Base-by-base conservation (phyloP, 2,888 invertebrate species). In the Acanthosepion esculentum region DNA sequence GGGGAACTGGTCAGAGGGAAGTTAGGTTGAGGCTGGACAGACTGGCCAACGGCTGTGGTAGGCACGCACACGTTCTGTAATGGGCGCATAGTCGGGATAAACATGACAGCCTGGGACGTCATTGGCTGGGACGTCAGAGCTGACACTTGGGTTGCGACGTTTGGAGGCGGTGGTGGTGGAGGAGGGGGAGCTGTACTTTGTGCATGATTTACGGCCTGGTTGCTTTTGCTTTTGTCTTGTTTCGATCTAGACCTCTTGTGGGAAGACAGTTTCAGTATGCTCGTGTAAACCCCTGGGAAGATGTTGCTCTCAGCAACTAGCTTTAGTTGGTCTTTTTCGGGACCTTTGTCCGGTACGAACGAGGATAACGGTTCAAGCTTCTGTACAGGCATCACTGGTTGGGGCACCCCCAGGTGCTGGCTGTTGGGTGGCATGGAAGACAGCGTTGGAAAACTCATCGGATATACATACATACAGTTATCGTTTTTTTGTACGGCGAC, bases 181-280 rank as follows among this genome's bases (percentile, higher is more conserved):
- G n/a, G n/a, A n/a, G 29, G 78, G 26, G 33, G n/a, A 78, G 78
- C n/a, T 18, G n/a, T 18, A 15, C 12, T 78, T 78, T 78, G 78
- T 0, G 33, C 15, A 18, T 78, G 78, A 33, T 78, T 59, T 26
- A 59, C 59, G 0, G 48, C 92, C 23, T 48, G 92, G 12, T 41
- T 48, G 12, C 18, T n/a, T 48, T 53, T 93, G 0, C 12, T 29
- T 48, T 93, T 93, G 94, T 96, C 95, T 20, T 95, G 95, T 64
- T 96, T 96, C 33, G 96, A 96, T 53, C 97, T 95, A n/a, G 96
- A 96, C 91, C 97, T 95, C 41, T 96, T 95, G 95, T 96, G 96
- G 96, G 96, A 96, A 20, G 97, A 96, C 20, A 97, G 95, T 95
- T 97, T 97, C 92, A 97, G 95, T 92, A 96, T 96, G 95, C 97